Evolutionary conservation across 2,113 vertebrate species (phyloP), one percentile per base, ranked within the genome.

Genomic region (Salvelinus fontinalis): DNA sequence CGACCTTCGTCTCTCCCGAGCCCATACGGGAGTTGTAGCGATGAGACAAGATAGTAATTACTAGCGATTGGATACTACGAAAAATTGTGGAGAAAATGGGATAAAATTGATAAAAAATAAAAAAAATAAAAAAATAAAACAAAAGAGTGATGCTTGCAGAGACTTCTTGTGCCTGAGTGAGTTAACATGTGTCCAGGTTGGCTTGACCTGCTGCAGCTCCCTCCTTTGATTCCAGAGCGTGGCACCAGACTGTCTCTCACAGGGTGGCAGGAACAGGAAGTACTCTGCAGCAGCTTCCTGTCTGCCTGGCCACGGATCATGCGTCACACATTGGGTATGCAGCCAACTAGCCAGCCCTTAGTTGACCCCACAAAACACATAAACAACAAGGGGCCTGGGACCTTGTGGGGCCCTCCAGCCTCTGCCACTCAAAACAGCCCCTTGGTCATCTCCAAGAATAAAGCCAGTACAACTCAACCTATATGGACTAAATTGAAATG

Each of bases 201-300:
- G 24, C 83, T 80, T 75, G 67, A 31, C 79, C 79, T 75, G 75
- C 79, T 27, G 51, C 48, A 12, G 6, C 79, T 81, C 82, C 71
- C 39, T 44, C 73, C 79, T 84, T 80, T 86, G 74, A 86, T 75
- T 86, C 77, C 16, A 16, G 80, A 85, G 76, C 59, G 82, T 91
- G 93, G 93, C 92, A 94, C 93, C 93, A 92, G 90, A 86, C 87
- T 91, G 93, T 92, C 92, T 92, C 91, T 88, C 90, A 86, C 79
- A 87, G 84, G 83, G 84, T 91, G 87, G 86, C 91, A 92, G 93
- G 89, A 90, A 91, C 87, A 90, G 91, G 91, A 94, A 93, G 89
- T 92, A 89, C 79, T 94, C 83, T 85, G 85, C 88, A 84, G 87
- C 84, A 84, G 89, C 84, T 91, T 93, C 91, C 93, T 89, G 89